These are phyloP conservation scores for Ceyx erithaca DNA, from an alignment of 2,797 vertebrate genomes.

Conservation along the genomic window DNA sequence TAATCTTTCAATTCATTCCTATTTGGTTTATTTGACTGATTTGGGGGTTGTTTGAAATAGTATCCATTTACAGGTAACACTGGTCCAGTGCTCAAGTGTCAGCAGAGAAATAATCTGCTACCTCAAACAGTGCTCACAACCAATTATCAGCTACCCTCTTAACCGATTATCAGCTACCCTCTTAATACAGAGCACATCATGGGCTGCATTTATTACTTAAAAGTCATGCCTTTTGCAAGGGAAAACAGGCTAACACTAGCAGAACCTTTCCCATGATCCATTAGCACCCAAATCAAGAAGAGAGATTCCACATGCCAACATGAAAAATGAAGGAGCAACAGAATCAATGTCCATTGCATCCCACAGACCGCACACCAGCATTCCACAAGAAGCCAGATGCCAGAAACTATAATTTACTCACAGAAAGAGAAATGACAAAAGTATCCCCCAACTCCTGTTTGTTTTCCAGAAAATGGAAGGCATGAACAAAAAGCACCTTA, in stretches of 20 bases:
- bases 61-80: not conserved
- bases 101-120: not conserved
- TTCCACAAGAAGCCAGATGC: not conserved
- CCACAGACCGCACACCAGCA: not conserved
- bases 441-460: not conserved
- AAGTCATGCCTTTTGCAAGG: not conserved
- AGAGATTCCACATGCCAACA: not conserved
- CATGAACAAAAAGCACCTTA: not conserved
- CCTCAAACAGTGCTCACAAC: not conserved
- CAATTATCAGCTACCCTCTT: not conserved
- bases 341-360: not conserved
- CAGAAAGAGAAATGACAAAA: not conserved
- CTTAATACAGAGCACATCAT: not conserved
- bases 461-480: not conserved
- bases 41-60: not conserved
- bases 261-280: not conserved
- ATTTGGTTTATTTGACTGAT: not conserved
- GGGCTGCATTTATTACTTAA: not conserved
- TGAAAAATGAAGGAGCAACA: not conserved
- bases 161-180: not conserved
- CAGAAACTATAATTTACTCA: not conserved
- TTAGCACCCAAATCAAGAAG: not conserved
- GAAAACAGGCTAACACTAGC: not conserved
- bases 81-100: not conserved
- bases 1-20: not conserved